These are phyloP conservation scores for Epizoanthus stellaris DNA, from an alignment of 92 coral and sea anemone genomes.

Conservation along the genomic window DNA sequence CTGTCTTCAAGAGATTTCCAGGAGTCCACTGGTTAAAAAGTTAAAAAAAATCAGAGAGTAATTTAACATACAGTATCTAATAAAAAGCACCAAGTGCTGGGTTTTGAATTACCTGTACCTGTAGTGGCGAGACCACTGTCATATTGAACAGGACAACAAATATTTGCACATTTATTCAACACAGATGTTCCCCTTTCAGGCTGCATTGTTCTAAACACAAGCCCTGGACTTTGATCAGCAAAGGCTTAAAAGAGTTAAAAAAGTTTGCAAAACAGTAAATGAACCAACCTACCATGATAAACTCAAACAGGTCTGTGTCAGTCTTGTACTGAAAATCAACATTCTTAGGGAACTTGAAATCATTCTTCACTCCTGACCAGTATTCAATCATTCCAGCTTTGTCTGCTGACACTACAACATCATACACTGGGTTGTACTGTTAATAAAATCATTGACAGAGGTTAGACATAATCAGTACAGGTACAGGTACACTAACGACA, in stretches of 20 bases:
- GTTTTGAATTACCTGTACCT: too few relatives aligned
- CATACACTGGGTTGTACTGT: conserved; percentile 91
- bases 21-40: too few relatives aligned
- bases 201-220: background rate
- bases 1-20: too few relatives aligned
- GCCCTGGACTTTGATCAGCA: background rate
- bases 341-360: conserved; percentile 88
- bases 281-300: conserved; percentile 78
- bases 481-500: background rate
- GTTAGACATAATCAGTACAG: background rate
- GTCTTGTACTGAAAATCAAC: conserved; percentile 89
- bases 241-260: too few relatives aligned
- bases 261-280: too few relatives aligned
- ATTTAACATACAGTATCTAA: too few relatives aligned
- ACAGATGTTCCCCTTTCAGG: too few relatives aligned
- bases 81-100: too few relatives aligned
- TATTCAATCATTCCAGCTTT: conserved; percentile 96
- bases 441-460: conserved; percentile 7
- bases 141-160: too few relatives aligned
- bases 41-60: too few relatives aligned
- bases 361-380: conserved; percentile 93
- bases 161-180: too few relatives aligned
- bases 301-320: conserved; percentile 97
- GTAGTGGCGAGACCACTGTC: too few relatives aligned
- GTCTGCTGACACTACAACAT: conserved; percentile 89